Evolutionary conservation across 2,888 invertebrate species (phyloP).

Genomic region (Heliothis peltigera): DNA sequence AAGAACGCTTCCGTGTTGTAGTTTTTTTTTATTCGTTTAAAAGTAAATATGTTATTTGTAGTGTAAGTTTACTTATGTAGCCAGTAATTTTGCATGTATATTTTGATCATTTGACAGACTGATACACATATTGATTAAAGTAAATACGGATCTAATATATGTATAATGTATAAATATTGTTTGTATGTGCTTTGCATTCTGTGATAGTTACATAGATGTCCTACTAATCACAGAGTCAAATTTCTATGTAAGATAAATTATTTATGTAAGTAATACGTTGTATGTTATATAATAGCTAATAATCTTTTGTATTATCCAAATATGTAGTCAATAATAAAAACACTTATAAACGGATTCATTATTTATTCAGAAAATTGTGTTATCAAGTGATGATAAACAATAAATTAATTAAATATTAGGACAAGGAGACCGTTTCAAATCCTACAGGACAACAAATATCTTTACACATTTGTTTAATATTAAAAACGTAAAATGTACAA

Average conservation of each 20-base stretch:
- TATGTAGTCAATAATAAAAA: slow-evolving; percentile 57
- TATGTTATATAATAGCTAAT: slow-evolving; percentile 27
- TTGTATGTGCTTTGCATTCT: slow-evolving; percentile 43
- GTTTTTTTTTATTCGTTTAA: too few species aligned
- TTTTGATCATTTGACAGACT: slow-evolving; percentile 50
- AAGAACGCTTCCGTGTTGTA: not conserved
- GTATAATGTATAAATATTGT: not conserved
- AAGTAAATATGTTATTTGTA: too few species aligned
- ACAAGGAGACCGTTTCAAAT: slow-evolving; percentile 81
- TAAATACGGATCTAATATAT: not conserved
- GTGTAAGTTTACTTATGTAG: slow-evolving; percentile 4
- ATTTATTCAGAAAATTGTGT: slow-evolving; percentile 88
- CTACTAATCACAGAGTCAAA: slow-evolving; percentile 29
- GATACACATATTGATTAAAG: slow-evolving; percentile 22
- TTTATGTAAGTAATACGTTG: slow-evolving; percentile 32
- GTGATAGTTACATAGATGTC: slow-evolving; percentile 50
- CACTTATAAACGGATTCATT: slow-evolving; percentile 73
- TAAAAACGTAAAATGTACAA: slow-evolving; percentile 87
- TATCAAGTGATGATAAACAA: slow-evolving; percentile 88
- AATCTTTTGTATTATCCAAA: slow-evolving; percentile 41
- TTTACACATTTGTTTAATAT: slow-evolving; percentile 76
- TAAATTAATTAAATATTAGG: slow-evolving; percentile 86
- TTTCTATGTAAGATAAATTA: slow-evolving; percentile 24
- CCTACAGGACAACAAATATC: slow-evolving; percentile 77
- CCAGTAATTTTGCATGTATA: slow-evolving; percentile 34